Evolutionary conservation across 2,113 vertebrate genomes (phyloP).

Genomic region (Porphyrio hochstetteri): DNA sequence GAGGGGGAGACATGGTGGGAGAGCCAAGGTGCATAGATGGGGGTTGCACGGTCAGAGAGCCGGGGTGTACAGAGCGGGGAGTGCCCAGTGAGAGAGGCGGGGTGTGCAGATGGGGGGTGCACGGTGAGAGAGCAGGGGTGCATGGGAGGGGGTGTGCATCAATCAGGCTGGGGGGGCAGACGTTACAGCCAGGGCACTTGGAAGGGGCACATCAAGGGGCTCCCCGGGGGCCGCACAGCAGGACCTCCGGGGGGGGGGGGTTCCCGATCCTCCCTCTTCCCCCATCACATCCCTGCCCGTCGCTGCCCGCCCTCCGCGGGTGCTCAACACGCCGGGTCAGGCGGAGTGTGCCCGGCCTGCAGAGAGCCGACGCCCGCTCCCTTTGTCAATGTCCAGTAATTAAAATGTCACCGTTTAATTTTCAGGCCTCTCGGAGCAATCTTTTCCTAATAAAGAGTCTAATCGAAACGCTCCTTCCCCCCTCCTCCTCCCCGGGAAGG

Average conservation of each 20-base stretch:
- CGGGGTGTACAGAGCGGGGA: rapidly evolving
- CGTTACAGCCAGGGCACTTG: neutral
- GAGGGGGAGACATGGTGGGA: neutral
- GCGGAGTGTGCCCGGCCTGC: conserved; percentile 68
- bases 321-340: conserved; percentile 71
- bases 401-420: conserved; percentile 96
- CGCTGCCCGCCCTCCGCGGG: conserved; percentile 63
- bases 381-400: conserved; percentile 94
- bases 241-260: neutral
- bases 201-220: neutral
- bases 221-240: neutral
- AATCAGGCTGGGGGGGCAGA: no score
- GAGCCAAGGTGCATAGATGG: neutral
- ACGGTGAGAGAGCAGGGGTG: no score
- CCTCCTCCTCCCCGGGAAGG: conserved; percentile 51
- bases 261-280: neutral
- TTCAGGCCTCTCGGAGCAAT: conserved; percentile 85
- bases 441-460: conserved; percentile 86
- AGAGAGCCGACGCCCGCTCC: conserved; percentile 75
- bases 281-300: neutral
- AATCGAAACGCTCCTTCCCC: conserved; percentile 86
- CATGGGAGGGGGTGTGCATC: no score
- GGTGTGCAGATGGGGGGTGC: neutral
- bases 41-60: neutral
- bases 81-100: neutral